These are phyloP conservation scores for Telenomus remus DNA, from an alignment of 1,140 invertebrate species.

Conservation along the genomic window DNA sequence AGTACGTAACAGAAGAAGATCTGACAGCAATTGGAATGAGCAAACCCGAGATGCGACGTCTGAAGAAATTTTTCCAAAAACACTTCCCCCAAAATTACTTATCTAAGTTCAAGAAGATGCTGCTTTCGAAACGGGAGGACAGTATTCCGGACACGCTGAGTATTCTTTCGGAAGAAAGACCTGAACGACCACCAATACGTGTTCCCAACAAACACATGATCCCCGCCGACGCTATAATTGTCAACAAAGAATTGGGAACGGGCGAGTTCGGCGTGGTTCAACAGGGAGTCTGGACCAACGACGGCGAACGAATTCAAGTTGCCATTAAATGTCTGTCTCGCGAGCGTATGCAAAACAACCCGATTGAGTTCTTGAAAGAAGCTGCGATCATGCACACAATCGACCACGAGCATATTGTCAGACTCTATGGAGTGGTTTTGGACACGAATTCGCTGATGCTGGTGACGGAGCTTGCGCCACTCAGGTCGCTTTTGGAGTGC, in stretches of 20 bases:
- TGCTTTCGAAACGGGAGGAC: slow-evolving; percentile 81
- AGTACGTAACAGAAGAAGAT: slow-evolving; percentile 96
- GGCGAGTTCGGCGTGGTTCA: slow-evolving; percentile 99
- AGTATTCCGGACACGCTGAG: slow-evolving; percentile 62
- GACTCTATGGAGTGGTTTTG: slow-evolving; percentile 97
- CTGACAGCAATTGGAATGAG: slow-evolving; percentile 94
- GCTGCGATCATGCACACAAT: slow-evolving; percentile 98
- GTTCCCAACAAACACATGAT: slow-evolving; percentile 96
- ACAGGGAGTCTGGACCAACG: slow-evolving; percentile 97
- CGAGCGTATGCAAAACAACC: slow-evolving; percentile 95
- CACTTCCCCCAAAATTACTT: slow-evolving; percentile 95
- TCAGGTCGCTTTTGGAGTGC: slow-evolving; percentile 95
- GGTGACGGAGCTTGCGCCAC: slow-evolving; percentile 96
- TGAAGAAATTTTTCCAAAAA: slow-evolving; percentile 95
- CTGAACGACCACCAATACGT: slow-evolving; percentile 72
- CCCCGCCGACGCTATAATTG: slow-evolving; percentile 91
- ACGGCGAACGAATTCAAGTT: slow-evolving; percentile 91
- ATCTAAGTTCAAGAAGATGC: slow-evolving; percentile 89
- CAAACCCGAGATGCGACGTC: slow-evolving; percentile 93
- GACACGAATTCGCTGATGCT: slow-evolving; percentile 96
- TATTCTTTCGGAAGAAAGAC: slow-evolving; percentile 71
- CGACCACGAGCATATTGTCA: slow-evolving; percentile 96
- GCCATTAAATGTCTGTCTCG: slow-evolving; percentile 97
- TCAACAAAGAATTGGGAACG: slow-evolving; percentile 92
- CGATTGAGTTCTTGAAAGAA: slow-evolving; percentile 97